Evolutionary conservation across 2,797 vertebrate genomes (phyloP).

Genomic region (Spheniscus humboldti): DNA sequence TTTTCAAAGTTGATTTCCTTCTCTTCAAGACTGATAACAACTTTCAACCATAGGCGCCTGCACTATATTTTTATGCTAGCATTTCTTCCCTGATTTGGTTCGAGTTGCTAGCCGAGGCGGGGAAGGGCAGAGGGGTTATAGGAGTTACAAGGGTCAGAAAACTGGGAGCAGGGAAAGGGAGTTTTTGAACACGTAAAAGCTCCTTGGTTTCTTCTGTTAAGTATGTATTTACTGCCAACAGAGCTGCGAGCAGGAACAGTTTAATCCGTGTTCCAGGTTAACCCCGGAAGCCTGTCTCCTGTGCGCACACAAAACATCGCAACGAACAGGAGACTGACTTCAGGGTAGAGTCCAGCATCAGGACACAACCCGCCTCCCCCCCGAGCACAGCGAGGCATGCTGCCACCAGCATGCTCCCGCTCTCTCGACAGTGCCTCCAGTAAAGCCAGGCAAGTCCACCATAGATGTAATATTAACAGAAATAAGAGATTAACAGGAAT

Average conservation of each 20-base stretch:
- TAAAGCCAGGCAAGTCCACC: neutral
- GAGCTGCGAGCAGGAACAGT: neutral
- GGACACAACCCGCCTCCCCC: rapidly evolving
- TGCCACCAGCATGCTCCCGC: neutral
- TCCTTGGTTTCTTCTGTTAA: neutral
- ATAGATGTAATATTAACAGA: neutral
- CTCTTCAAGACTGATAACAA: neutral
- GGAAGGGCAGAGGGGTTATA: neutral
- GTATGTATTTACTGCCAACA: neutral
- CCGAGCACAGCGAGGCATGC: neutral
- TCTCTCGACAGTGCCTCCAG: neutral
- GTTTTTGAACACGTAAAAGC: neutral
- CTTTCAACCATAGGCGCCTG: neutral
- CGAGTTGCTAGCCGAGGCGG: rapidly evolving
- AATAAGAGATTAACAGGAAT: neutral
- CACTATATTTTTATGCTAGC: neutral
- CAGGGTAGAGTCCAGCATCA: neutral
- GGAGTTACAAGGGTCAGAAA: neutral
- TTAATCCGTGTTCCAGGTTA: neutral
- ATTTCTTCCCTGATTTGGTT: neutral
- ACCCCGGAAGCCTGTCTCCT: neutral
- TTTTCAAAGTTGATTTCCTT: neutral
- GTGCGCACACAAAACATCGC: neutral
- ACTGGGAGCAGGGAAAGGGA: neutral
- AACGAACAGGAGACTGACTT: too few species aligned